These are phyloP conservation scores for Boleophthalmus pectinirostris DNA, from an alignment of 2,113 vertebrate species.

Conservation along the genomic window DNA sequence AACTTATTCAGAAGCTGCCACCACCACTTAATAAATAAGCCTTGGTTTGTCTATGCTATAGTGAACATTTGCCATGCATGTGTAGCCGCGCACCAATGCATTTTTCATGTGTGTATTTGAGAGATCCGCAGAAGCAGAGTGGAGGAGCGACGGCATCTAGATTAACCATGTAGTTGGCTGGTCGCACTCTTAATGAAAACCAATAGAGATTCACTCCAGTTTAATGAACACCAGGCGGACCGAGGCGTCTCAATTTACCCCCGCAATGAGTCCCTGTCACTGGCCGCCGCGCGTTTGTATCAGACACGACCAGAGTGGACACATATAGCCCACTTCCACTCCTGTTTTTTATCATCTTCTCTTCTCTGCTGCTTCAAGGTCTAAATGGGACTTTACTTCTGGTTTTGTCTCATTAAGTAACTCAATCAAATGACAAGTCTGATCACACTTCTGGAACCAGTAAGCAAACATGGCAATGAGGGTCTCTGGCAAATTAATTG, in stretches of 20 bases:
- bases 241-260: slow-evolving; percentile 97
- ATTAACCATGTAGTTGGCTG: slow-evolving; percentile 92
- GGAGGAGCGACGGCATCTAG: slow-evolving; percentile 74
- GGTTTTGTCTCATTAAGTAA: slow-evolving; percentile 24
- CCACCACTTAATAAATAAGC: slow-evolving; percentile 98
- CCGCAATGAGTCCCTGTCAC: slow-evolving; percentile 92
- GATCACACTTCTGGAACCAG: slow-evolving; percentile 58
- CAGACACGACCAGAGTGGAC: slow-evolving; percentile 8
- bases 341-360: not conserved
- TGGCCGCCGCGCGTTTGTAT: slow-evolving; percentile 71
- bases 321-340: slow-evolving; percentile 14
- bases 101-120: slow-evolving; percentile 56
- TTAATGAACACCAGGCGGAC: slow-evolving; percentile 98
- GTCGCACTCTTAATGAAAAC: slow-evolving; percentile 95
- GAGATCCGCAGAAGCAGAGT: slow-evolving; percentile 29
- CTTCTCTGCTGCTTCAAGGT: not conserved
- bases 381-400: slow-evolving; percentile 7
- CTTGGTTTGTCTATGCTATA: slow-evolving; percentile 82
- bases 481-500: slow-evolving; percentile 59
- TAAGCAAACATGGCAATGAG: slow-evolving; percentile 71
- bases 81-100: slow-evolving; percentile 52
- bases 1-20: slow-evolving; percentile 94
- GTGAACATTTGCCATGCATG: slow-evolving; percentile 32
- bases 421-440: slow-evolving; percentile 62
- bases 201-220: slow-evolving; percentile 98